Percentiles rank a stretch among this genome's conserved stretches.
Evolutionary conservation across 1,140 invertebrate species (phyloP).

Genomic region (Magallana ariakensis): DNA sequence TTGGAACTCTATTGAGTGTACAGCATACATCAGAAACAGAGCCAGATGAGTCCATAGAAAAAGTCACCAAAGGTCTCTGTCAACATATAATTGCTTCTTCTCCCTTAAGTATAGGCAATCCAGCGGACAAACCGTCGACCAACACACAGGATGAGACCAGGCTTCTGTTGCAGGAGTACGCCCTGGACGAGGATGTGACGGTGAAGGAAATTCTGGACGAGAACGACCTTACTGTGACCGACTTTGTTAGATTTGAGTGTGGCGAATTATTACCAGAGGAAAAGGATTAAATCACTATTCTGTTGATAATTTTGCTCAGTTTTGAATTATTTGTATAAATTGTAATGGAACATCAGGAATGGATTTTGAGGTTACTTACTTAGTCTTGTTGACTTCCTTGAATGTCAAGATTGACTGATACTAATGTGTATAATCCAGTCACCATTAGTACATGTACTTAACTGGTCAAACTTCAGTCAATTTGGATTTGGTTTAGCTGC

Average conservation of each 20-base stretch:
- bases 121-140: neutral
- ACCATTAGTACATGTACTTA: too few species aligned
- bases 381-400: too few species aligned
- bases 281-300: neutral
- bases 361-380: too few species aligned
- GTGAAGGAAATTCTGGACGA: constrained; percentile 20
- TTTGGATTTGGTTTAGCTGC: too few species aligned
- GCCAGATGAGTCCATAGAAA: neutral
- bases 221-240: neutral
- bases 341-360: too few species aligned
- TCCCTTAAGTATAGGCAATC: neutral
- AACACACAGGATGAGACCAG: constrained; percentile 20
- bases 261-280: constrained; percentile 12
- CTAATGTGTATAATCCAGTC: too few species aligned
- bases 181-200: constrained; percentile 10
- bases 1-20: neutral
- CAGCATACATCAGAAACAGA: neutral
- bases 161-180: constrained; percentile 15
- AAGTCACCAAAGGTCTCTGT: neutral
- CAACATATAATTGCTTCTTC: constrained; percentile 20
- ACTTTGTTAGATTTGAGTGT: constrained; percentile 41
- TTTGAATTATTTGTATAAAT: too few species aligned
- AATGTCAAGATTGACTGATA: too few species aligned
- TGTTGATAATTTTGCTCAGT: too few species aligned
- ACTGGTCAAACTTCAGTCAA: too few species aligned